A percentile compares a stretch with the other conserved stretches of the same genome.
Conservation (phyloP, 2,113 vertebrate species). For the Pituophis catenifer region DNA sequence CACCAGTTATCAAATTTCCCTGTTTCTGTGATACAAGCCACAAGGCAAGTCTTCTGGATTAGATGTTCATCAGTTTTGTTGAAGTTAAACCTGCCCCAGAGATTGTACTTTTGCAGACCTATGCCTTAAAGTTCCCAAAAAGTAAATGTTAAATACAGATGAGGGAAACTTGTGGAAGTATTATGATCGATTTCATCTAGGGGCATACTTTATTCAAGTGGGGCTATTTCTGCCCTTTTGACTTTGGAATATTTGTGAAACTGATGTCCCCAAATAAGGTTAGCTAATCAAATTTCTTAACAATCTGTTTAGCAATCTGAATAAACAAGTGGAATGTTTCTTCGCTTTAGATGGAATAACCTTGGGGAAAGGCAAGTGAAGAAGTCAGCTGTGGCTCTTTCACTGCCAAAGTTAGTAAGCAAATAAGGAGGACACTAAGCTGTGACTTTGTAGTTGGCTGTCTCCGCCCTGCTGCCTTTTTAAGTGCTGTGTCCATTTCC, state of each 20-base stretch:
- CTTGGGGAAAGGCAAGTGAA: not conserved
- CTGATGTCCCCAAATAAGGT: not conserved
- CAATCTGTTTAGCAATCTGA: not conserved
- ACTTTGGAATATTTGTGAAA: not conserved
- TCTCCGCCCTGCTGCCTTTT: slow-evolving; percentile 39
- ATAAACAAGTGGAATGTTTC: not conserved
- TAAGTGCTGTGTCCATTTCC: slow-evolving; percentile 41
- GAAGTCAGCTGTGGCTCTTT: not conserved
- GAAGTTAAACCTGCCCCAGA: slow-evolving; percentile 21
- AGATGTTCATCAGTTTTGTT: not conserved
- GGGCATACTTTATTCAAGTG: not conserved
- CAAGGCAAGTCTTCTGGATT: not conserved
- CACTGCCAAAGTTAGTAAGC: not conserved
- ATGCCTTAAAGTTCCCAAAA: not conserved
- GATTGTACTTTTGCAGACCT: slow-evolving; percentile 21
- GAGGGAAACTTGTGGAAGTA: not conserved
- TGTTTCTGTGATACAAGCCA: not conserved
- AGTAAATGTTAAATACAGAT: not conserved
- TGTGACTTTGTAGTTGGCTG: slow-evolving; percentile 35
- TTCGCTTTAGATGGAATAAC: not conserved
- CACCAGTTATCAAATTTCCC: not conserved
- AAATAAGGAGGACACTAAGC: slow-evolving; percentile 15
- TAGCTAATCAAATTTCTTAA: not conserved
- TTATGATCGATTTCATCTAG: no score
- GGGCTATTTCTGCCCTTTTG: not conserved